Evolutionary conservation across 2,113 vertebrate genomes (phyloP).

Genomic region (Leptodactylus fuscus): DNA sequence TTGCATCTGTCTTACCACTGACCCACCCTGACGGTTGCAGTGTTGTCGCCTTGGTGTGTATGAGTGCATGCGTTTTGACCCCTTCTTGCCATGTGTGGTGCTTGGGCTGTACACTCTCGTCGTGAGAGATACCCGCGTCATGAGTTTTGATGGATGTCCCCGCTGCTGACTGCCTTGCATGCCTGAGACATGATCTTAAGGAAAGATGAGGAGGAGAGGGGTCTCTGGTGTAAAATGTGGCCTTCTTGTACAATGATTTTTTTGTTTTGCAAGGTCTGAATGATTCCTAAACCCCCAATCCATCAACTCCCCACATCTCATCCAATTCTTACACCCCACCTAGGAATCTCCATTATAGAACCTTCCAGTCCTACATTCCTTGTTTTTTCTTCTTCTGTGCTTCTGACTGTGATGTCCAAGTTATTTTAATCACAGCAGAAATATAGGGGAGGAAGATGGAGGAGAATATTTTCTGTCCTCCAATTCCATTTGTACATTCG

Average conservation of each 20-base stretch:
- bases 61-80: conserved; percentile 41
- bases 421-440: conserved; percentile 21
- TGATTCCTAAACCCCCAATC: conserved; percentile 27
- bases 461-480: background rate
- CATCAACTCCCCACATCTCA: background rate
- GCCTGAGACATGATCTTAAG: conserved; percentile 24
- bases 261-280: conserved; percentile 33
- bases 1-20: conserved; percentile 5
- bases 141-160: conserved; percentile 24
- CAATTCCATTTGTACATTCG: conserved; percentile 33
- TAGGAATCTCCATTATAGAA: background rate
- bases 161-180: conserved; percentile 53
- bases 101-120: conserved; percentile 31
- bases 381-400: background rate
- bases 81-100: background rate
- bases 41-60: conserved; percentile 22
- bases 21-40: conserved; percentile 26
- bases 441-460: background rate
- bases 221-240: conserved; percentile 49
- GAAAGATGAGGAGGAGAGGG: conserved; percentile 45
- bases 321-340: background rate
- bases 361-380: conserved; percentile 35
- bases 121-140: conserved; percentile 26
- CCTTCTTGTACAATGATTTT: conserved; percentile 49
- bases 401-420: background rate